phyloP scores from a whole-genome alignment of 2,888 invertebrate species.

The Leptarthrus brevirostris region DNA sequence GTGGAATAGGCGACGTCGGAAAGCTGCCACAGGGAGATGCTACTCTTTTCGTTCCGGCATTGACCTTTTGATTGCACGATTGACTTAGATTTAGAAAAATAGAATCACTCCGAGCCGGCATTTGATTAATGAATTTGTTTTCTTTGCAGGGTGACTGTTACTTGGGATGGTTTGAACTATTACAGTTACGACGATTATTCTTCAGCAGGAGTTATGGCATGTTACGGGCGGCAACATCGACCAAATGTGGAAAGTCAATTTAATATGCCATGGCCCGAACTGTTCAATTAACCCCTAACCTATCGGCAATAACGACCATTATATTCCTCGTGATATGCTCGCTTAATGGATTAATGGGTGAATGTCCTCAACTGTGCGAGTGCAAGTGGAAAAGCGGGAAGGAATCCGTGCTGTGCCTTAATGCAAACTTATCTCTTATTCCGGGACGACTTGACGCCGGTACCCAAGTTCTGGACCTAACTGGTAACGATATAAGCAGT shows the following conservation, averaged over 20 bases:
- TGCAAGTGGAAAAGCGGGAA: slow-evolving; percentile 92
- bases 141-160: not conserved
- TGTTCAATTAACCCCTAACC: slow-evolving; percentile 55
- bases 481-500: slow-evolving; percentile 76
- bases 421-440: slow-evolving; percentile 79
- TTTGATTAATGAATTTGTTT: slow-evolving; percentile 2
- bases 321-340: slow-evolving; percentile 59
- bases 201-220: slow-evolving; percentile 44
- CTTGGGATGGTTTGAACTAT: slow-evolving; percentile 29
- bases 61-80: not conserved
- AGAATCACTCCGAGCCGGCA: not conserved
- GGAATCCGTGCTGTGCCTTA: slow-evolving; percentile 83
- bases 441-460: slow-evolving; percentile 80
- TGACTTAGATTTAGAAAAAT: not conserved
- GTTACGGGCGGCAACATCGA: slow-evolving; percentile 25
- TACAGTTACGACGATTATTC: not conserved
- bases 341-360: slow-evolving; percentile 68
- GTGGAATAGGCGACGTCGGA: not conserved
- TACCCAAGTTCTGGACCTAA: slow-evolving; percentile 83
- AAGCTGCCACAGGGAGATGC: not conserved
- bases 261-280: slow-evolving; percentile 61
- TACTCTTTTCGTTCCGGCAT: too few relatives aligned
- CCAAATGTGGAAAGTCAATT: slow-evolving; percentile 42
- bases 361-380: slow-evolving; percentile 82
- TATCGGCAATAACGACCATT: slow-evolving; percentile 50